Evolutionary conservation across 2,888 invertebrate species (phyloP).

Genomic region (Glaucopsyche alexis): DNA sequence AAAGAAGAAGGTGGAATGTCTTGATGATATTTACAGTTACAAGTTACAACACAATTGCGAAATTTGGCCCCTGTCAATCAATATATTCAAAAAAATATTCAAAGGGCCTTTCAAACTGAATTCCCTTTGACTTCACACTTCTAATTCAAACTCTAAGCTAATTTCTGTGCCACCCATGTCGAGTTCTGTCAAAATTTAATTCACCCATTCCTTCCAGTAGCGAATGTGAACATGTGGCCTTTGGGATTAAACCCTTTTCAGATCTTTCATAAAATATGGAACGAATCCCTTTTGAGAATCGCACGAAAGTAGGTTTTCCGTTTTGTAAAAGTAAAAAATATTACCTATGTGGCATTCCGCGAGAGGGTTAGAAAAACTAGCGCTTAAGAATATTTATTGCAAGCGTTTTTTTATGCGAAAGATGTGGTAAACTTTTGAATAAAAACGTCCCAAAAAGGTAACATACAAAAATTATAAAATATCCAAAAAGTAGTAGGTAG

Average conservation of each 20-base stretch:
- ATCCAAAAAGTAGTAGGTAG: too few species aligned
- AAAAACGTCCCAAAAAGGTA: too few species aligned
- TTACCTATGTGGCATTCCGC: constrained; percentile 21
- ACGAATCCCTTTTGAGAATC: constrained; percentile 27
- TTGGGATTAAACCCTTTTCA: constrained; percentile 30
- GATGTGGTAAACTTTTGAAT: too few species aligned
- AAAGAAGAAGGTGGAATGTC: too few species aligned
- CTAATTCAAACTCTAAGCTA: constrained; percentile 1
- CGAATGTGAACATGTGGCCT: constrained; percentile 22
- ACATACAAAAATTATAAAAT: too few species aligned
- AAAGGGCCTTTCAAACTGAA: not conserved
- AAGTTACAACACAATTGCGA: too few species aligned
- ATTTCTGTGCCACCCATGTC: constrained; percentile 14
- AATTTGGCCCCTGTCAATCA: not conserved
- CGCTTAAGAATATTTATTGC: constrained; percentile 7
- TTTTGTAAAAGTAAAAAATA: constrained; percentile 28
- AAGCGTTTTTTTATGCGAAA: not conserved
- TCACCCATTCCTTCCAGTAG: constrained; percentile 1
- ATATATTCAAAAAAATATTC: not conserved
- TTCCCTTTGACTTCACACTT: constrained; percentile 17
- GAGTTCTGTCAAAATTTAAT: constrained; percentile 16
- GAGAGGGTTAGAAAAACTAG: constrained; percentile 1
- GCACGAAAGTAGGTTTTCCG: constrained; percentile 26
- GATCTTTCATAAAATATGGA: constrained; percentile 31
- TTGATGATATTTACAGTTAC: too few species aligned